Evolutionary conservation across 2,797 vertebrate genomes (phyloP).

Genomic region (Perodicticus potto): DNA sequence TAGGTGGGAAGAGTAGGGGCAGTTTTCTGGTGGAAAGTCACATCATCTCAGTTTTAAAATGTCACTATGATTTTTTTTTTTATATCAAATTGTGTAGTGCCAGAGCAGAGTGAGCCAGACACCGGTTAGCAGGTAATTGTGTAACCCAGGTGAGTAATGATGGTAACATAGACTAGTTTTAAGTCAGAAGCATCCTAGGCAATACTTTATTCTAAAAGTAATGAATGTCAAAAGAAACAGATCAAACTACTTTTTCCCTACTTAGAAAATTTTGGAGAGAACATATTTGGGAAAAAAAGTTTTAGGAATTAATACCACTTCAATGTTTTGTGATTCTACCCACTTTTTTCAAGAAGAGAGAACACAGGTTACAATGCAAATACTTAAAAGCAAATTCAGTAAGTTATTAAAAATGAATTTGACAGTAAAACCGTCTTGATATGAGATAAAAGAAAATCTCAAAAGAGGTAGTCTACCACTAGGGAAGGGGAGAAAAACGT

Average conservation of each 20-base stretch:
- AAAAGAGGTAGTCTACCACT: conserved; percentile 18
- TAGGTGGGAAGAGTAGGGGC: background rate
- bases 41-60: background rate
- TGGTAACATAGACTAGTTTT: background rate
- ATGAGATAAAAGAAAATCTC: conserved; percentile 60
- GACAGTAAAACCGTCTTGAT: conserved; percentile 54
- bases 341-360: conserved; percentile 22
- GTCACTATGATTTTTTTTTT: background rate
- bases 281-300: background rate
- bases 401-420: conserved; percentile 50
- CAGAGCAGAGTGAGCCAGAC: background rate
- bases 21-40: background rate
- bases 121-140: background rate
- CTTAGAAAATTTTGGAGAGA: conserved; percentile 24
- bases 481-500: background rate
- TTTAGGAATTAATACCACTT: conserved; percentile 10
- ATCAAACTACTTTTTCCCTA: background rate
- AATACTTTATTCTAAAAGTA: conserved; percentile 19
- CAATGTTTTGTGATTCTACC: background rate
- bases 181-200: background rate
- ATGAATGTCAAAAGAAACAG: background rate
- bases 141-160: background rate
- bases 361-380: conserved; percentile 55
- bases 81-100: background rate
- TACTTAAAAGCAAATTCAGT: conserved; percentile 54